Conservation (phyloP, 2,113 vertebrate species). For the Crotalus helleri region DNA sequence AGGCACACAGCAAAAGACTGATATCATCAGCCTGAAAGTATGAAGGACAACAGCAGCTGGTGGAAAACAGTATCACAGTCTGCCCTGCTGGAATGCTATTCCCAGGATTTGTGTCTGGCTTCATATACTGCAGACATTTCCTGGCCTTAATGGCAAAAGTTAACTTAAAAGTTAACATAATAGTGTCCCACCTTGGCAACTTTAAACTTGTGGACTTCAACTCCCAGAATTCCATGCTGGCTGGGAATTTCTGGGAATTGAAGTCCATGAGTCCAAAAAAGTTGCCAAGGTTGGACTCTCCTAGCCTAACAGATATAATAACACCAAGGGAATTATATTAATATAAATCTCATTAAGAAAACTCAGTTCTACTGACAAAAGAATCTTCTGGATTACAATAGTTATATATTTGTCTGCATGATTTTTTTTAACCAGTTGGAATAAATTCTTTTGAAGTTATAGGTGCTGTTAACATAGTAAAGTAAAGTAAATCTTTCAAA, state of each 20-base stretch:
- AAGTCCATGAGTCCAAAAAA: background rate
- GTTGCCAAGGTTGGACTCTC: background rate
- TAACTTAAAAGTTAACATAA: background rate
- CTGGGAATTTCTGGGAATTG: background rate
- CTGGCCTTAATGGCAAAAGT: background rate
- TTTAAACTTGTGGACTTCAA: background rate
- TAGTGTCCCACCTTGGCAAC: background rate
- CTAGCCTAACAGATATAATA: background rate
- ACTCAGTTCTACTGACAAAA: background rate
- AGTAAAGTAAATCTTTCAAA: background rate
- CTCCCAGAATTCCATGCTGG: background rate
- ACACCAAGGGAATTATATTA: background rate
- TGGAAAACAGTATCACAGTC: background rate
- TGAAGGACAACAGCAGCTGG: slow-evolving; percentile 12
- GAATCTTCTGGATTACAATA: background rate
- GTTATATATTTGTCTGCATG: background rate
- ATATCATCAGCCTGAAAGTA: background rate
- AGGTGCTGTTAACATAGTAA: background rate
- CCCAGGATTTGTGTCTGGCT: background rate
- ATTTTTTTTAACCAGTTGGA: background rate
- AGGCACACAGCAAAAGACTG: background rate
- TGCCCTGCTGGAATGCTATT: background rate
- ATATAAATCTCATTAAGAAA: background rate
- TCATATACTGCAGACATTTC: background rate
- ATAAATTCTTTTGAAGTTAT: background rate